Conservation (phyloP, 2,113 vertebrate species). For the Pelvicachromis taeniatus region DNA sequence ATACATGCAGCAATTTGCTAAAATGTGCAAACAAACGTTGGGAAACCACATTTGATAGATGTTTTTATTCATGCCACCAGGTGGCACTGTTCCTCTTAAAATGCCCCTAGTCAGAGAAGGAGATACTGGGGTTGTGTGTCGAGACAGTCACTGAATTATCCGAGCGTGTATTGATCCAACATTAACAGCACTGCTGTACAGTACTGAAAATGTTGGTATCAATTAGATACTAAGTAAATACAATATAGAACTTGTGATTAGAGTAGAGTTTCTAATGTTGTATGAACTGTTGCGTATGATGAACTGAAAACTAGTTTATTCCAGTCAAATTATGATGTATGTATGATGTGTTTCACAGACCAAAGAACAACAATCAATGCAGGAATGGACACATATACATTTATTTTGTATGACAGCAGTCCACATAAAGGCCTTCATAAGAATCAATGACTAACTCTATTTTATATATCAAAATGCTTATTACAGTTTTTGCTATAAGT, state of each 20-base stretch:
- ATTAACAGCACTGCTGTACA: neutral
- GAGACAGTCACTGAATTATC: too few species aligned
- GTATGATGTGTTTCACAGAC: neutral
- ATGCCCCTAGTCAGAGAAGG: neutral
- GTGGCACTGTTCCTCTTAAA: neutral
- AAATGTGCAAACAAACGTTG: neutral
- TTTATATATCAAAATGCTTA: neutral
- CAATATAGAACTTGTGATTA: neutral
- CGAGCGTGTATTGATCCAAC: neutral
- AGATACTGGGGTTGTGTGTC: neutral
- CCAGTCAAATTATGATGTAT: neutral
- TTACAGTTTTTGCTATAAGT: rapidly evolving
- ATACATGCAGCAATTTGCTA: neutral
- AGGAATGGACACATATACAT: neutral
- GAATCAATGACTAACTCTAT: neutral
- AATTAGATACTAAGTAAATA: neutral
- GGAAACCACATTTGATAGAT: neutral
- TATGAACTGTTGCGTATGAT: neutral
- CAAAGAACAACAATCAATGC: neutral
- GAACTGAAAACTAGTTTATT: neutral
- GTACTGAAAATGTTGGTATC: rapidly evolving
- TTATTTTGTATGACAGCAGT: neutral
- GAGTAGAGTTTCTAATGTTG: neutral
- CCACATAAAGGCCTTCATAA: neutral
- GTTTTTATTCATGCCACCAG: neutral